Evolutionary conservation across 2,797 vertebrate genomes (phyloP).

Genomic region (Hippocampus kuda): DNA sequence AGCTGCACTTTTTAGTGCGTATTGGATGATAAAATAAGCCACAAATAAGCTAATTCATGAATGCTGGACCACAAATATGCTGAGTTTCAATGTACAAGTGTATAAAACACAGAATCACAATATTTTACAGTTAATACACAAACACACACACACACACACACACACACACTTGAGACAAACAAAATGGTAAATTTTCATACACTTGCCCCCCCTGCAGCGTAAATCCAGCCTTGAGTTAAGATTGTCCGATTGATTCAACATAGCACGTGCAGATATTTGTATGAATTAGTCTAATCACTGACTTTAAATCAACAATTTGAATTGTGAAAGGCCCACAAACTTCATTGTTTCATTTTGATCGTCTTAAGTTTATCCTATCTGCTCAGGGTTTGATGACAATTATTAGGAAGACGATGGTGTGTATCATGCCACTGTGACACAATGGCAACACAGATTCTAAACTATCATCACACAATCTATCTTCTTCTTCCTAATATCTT

Average conservation of each 20-base stretch:
- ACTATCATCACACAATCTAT: not conserved
- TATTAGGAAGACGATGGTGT: not conserved
- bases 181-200: no score
- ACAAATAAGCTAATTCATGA: no score
- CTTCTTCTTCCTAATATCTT: not conserved
- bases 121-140: no score
- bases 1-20: no score
- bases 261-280: not conserved
- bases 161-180: no score
- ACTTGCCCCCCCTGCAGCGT: not conserved
- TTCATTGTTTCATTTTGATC: not conserved
- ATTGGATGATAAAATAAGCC: no score
- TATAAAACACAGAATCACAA: no score
- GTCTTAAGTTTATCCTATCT: slow-evolving; percentile 10
- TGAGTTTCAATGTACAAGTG: no score
- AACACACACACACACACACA: no score
- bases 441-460: not conserved
- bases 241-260: not conserved
- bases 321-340: not conserved
- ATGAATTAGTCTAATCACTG: not conserved
- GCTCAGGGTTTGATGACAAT: slow-evolving; percentile 5
- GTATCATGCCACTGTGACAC: not conserved
- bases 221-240: not conserved
- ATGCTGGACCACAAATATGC: no score
- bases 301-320: not conserved